A percentile compares a stretch with the other conserved stretches of the same genome.
Evolutionary conservation across 2,797 vertebrate species (phyloP).

Genomic region (Pipistrellus kuhlii): DNA sequence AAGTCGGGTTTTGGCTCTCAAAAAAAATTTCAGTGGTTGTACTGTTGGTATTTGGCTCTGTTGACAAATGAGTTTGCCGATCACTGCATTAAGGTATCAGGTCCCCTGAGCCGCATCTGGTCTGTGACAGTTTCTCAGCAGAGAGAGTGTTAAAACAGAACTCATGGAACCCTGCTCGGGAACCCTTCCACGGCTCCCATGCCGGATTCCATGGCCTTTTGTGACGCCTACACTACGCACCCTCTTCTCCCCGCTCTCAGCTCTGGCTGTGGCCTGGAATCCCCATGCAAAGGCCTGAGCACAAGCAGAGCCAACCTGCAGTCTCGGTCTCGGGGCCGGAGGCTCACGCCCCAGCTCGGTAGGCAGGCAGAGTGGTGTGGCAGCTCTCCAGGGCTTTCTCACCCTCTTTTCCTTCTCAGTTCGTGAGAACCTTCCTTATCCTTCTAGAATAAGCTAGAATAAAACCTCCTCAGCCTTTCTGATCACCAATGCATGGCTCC

Average conservation of each 20-base stretch:
- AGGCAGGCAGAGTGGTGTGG: not conserved
- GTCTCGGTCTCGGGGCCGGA: not conserved
- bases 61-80: too few species aligned
- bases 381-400: not conserved
- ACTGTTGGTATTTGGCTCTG: too few species aligned
- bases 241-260: not conserved
- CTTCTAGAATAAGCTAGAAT: not conserved
- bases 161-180: not conserved
- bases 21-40: too few species aligned
- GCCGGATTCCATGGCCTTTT: not conserved
- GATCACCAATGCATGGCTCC: not conserved
- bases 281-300: not conserved
- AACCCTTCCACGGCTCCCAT: not conserved
- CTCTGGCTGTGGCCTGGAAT: not conserved
- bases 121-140: not conserved
- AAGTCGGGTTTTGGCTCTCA: too few species aligned
- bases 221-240: rapidly evolving
- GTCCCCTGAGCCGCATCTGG: not conserved
- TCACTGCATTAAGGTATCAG: too few species aligned
- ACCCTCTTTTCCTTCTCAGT: not conserved
- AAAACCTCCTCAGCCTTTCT: not conserved
- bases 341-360: not conserved
- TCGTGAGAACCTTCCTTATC: not conserved
- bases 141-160: not conserved
- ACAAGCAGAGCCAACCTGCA: not conserved